Evolutionary conservation across 2,888 invertebrate species (phyloP), one percentile per base, ranked within the genome.

Genomic region (Dryadula phaetusa): DNA sequence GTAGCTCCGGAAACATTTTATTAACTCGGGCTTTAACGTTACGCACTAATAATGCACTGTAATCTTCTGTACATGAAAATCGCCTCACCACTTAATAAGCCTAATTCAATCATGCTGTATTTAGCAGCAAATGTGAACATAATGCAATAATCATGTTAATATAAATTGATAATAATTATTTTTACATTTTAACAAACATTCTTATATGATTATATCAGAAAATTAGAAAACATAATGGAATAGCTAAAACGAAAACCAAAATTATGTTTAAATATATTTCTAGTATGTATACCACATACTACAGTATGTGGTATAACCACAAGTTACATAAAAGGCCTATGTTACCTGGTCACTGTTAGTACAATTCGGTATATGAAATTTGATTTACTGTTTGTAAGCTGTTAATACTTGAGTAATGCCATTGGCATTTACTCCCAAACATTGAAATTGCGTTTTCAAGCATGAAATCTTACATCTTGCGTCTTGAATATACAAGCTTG

Each of bases 371-470:
- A 37, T n/a, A 3, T 40, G 40, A 40, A 25, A 12, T 56, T 56
- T 56, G 40, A 56, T 40, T 40, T 40, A n/a, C 22, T 40, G 10
- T 12, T 52, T 2, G 56, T 40, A 40, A 56, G 56, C n/a, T 40
- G 37, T 56, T 56, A 40, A 56, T 56, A 40, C 16, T 56, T 16
- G n/a, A 56, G 56, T 22, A 40, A 22, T 56, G 40, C 56, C 56
- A 25, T 25, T 40, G 56, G 40, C 56, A 56, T 56, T 56, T 16
- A 54, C 4, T 10, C 28, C 28, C 60, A 28, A 28, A 46, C 44
- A 28, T 60, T 60, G 60, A 60, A 60, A 60, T 40, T 60, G 44
- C 8, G 60, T 18, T n/a, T 44, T 60, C 12, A 44, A 44, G 28
- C 42, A 44, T 44, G 16, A 60, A 44, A 60, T 60, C 44, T 42